phyloP scores from a whole-genome alignment of 2,113 vertebrate species.

The Desmodus rotundus region DNA sequence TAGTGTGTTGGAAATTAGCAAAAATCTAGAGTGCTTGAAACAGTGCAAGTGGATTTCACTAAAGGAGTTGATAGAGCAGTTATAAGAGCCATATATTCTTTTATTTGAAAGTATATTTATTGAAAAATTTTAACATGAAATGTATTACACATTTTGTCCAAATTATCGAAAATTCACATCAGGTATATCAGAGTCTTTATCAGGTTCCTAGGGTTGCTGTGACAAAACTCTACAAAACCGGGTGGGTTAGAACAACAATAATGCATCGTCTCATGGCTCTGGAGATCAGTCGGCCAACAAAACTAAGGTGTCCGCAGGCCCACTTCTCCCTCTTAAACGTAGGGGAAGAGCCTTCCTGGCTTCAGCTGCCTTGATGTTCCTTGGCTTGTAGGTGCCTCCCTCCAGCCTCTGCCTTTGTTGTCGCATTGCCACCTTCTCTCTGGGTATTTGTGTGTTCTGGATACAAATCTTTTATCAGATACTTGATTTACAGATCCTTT shows the following conservation, averaged over 20 bases:
- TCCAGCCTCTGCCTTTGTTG: neutral
- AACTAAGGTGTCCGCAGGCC: neutral
- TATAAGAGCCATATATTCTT: neutral
- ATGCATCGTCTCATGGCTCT: neutral
- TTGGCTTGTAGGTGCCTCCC: neutral
- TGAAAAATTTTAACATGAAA: neutral
- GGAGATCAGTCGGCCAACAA: neutral
- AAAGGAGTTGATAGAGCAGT: neutral
- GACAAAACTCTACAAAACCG: neutral
- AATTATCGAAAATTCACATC: neutral
- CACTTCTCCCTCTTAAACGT: neutral
- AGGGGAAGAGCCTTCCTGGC: neutral
- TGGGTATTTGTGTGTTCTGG: neutral
- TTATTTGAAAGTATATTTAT: neutral
- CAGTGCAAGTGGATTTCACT: neutral
- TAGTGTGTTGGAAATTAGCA: neutral
- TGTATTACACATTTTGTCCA: neutral
- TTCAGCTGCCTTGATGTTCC: neutral
- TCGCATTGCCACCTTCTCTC: neutral
- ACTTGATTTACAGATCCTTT: neutral
- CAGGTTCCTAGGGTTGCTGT: neutral
- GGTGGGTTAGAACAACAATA: neutral
- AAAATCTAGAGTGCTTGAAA: neutral
- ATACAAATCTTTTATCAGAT: neutral
- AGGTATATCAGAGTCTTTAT: neutral